Evolutionary conservation across 2,113 vertebrate species (phyloP), one percentile per base, ranked within the genome.

Genomic region (Xerus inauris): DNA sequence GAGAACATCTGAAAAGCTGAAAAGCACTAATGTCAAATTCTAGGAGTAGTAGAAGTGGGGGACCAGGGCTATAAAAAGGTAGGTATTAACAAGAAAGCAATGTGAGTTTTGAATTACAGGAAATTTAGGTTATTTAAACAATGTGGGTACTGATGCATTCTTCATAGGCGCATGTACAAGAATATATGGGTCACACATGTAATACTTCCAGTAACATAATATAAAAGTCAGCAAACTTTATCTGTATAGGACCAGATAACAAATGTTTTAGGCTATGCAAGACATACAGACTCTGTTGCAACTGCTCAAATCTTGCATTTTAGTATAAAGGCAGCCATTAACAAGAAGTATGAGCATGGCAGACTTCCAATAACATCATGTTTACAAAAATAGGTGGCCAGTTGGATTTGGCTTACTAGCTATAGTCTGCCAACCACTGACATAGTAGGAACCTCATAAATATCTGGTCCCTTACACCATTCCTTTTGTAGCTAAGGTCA

Each of bases 1-100:
- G 26, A 92, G 1, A 93, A 16, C 38, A 32, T 93, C n/a, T 71
- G 59, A 91, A 88, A 89, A 83, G 59, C n/a, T 71, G 59, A 91
- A 88, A 89, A 83, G 59, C 19, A 84, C 14, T 12, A 69, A 8
- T 54, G 26, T n/a, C 71, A 89, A 88, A 92, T 57, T 75, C 42
- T 22, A 42, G 26, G 13, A 93, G 72, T 35, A 24, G 35, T 26
- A n/a, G 30, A 71, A 71, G 24, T 72, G 13, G 17, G 22, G 40
- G 8, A 35, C 82, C 8, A 59, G 4, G 28, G n/a, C 4, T 47
- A 38, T 16, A 6, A 5, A 89, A 67, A 80, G 38, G 17, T 54
- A 6, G 20, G 4, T 83, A 69, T 32, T 88, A 88, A 76, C 1
- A 17, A 30, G 11, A 85, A 65, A 57, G 13, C 4, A 80, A 54